A percentile compares a stretch with the other conserved stretches of the same genome.
Evolutionary conservation across 2,888 invertebrate genomes (phyloP).

Genomic region (Rhopalosiphum nymphaeae): DNA sequence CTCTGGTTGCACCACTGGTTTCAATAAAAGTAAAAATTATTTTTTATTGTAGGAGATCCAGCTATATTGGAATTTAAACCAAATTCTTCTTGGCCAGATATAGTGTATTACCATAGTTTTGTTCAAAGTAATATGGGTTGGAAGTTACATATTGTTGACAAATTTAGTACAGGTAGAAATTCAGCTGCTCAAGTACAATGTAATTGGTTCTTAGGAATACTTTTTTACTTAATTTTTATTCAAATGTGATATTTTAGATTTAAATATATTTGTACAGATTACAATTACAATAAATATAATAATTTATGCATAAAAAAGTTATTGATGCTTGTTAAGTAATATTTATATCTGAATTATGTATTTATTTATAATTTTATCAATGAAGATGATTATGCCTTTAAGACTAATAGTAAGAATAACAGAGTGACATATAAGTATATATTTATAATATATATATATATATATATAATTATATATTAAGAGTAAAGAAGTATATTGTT

Average conservation of each 20-base stretch:
- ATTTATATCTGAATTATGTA: not conserved
- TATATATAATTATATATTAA: no score
- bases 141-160: slow-evolving; percentile 91
- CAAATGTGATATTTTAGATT: slow-evolving; percentile 46
- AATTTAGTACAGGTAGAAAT: slow-evolving; percentile 71
- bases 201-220: slow-evolving; percentile 47
- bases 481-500: no score
- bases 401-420: no score
- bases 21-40: slow-evolving; percentile 3
- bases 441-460: no score
- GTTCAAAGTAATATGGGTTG: slow-evolving; percentile 96
- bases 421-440: no score
- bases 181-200: slow-evolving; percentile 54
- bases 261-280: slow-evolving; percentile 33
- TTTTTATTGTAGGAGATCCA: slow-evolving; percentile 74
- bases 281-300: slow-evolving; percentile 28
- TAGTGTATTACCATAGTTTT: slow-evolving; percentile 93
- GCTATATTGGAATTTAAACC: slow-evolving; percentile 85
- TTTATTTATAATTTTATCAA: not conserved
- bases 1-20: no score
- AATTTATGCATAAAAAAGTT: not conserved
- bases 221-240: slow-evolving; percentile 39
- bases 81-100: slow-evolving; percentile 90
- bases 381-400: no score
- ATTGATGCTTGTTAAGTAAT: not conserved